These are phyloP conservation scores for Rhamnusium bicolor DNA, from an alignment of 2,888 invertebrate genomes.

Conservation along the genomic window DNA sequence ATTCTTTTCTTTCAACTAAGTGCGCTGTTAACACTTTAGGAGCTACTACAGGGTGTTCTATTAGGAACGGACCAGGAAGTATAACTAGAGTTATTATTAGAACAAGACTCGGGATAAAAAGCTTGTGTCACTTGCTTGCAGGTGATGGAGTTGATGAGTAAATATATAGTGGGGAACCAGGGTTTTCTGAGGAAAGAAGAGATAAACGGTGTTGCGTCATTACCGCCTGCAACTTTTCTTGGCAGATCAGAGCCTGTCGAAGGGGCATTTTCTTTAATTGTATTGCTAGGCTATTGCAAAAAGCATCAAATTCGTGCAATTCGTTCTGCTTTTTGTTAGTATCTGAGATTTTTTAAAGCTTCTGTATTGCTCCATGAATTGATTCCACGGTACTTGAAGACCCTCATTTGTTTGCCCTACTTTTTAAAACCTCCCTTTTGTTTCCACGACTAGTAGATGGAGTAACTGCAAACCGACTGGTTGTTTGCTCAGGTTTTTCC, in stretches of 20 bases:
- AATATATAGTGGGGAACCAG: not conserved
- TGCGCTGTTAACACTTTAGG: no score
- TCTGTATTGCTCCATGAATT: not conserved
- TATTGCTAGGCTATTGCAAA: slow-evolving; percentile 34
- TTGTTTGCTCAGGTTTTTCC: not conserved
- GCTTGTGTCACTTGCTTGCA: not conserved
- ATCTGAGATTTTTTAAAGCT: not conserved
- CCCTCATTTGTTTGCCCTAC: not conserved
- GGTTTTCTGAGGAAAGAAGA: not conserved
- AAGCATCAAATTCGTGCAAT: slow-evolving; percentile 31
- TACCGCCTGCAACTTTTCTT: slow-evolving; percentile 27
- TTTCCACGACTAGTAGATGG: no score
- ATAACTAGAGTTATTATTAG: not conserved
- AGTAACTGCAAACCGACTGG: not conserved
- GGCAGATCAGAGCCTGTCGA: slow-evolving; percentile 30
- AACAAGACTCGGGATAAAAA: not conserved
- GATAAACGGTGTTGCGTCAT: slow-evolving; percentile 1
- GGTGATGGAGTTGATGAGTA: slow-evolving; percentile 1
- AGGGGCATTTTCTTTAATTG: slow-evolving; percentile 37
- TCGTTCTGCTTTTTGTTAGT: not conserved
- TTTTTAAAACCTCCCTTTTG: not conserved
- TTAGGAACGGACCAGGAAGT: no score
- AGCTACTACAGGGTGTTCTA: no score
- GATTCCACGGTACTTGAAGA: not conserved
- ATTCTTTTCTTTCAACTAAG: no score